Evolutionary conservation across 2,113 vertebrate species (phyloP).

Genomic region (Cryptotis parvus): DNA sequence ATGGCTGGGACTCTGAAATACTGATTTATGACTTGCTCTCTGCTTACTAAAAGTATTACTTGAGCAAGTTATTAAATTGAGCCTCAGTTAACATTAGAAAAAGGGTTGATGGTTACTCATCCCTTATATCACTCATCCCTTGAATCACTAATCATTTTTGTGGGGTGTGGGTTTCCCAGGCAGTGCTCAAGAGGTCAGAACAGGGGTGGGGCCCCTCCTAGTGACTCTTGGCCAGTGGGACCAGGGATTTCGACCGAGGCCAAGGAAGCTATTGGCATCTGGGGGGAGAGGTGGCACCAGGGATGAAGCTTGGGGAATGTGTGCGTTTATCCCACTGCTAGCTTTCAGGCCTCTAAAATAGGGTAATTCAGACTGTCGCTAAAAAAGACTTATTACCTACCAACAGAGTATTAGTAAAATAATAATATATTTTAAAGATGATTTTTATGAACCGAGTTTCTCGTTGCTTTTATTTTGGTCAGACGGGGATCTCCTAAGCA

Average conservation of each 20-base stretch:
- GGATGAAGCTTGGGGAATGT: no score
- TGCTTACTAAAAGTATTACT: not conserved
- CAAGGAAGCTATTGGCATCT: no score
- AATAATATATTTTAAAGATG: not conserved
- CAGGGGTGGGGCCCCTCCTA: no score
- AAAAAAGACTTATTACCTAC: slow-evolving; percentile 5
- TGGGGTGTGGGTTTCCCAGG: no score
- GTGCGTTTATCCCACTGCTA: no score
- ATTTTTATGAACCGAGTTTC: slow-evolving; percentile 5
- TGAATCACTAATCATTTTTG: not conserved
- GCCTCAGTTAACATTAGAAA: not conserved
- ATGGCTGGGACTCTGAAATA: not conserved
- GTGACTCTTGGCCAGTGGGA: no score
- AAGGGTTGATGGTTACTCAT: not conserved
- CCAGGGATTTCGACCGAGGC: no score
- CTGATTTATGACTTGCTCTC: not conserved
- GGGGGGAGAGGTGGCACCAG: no score
- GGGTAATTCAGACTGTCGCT: not conserved
- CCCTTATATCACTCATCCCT: not conserved
- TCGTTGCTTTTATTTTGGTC: not conserved
- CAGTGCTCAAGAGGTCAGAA: no score
- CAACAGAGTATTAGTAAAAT: slow-evolving; percentile 32
- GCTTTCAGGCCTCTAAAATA: not conserved
- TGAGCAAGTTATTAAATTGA: not conserved
- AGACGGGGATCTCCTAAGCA: no score